Percentiles rank a stretch among this genome's conserved stretches.
phyloP scores from a whole-genome alignment of 2,888 invertebrate genomes.

The Ochropacha duplaris region DNA sequence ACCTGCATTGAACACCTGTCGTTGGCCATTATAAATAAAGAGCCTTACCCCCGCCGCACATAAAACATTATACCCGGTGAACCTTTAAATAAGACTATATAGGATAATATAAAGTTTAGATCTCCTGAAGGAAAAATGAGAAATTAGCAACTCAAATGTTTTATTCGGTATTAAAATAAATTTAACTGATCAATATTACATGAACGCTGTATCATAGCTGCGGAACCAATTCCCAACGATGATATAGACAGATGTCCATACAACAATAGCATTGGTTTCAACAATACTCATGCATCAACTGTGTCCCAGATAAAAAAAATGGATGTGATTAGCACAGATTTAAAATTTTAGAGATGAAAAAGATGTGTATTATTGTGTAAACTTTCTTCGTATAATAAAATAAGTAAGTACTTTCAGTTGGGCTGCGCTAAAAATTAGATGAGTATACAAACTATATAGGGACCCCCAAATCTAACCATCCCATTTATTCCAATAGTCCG shows the following conservation, averaged over 20 bases:
- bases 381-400: too few relatives aligned
- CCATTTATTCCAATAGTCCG: not conserved
- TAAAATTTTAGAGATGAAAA: constrained; percentile 18
- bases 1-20: constrained; percentile 79
- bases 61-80: not conserved
- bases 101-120: not conserved
- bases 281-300: constrained; percentile 38
- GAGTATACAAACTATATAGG: too few relatives aligned
- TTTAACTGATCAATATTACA: not conserved
- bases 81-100: not conserved
- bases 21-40: constrained; percentile 44
- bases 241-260: constrained; percentile 56
- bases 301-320: constrained; percentile 7
- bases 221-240: constrained; percentile 44
- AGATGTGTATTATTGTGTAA: too few relatives aligned
- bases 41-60: constrained; percentile 24
- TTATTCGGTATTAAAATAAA: not conserved
- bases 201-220: constrained; percentile 32
- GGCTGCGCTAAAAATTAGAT: too few relatives aligned
- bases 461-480: too few relatives aligned
- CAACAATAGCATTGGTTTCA: constrained; percentile 51
- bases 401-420: too few relatives aligned
- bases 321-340: constrained; percentile 22
- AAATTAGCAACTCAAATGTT: not conserved
- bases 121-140: not conserved